Conservation (phyloP, 1,140 invertebrate species). For the Brachionus angularis region DNA sequence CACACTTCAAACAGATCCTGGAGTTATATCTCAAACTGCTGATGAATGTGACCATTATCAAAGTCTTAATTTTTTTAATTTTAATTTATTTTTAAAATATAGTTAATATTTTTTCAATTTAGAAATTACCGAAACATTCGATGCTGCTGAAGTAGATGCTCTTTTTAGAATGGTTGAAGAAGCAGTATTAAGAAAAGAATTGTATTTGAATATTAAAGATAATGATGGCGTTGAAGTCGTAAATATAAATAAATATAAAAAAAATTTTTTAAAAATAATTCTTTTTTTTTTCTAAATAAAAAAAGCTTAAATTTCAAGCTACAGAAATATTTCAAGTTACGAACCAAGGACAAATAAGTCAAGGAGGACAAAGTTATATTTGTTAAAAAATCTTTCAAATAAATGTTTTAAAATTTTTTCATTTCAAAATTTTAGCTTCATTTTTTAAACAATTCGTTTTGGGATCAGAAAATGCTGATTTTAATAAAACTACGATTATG, state of each 20-base stretch:
- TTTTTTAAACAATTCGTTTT: conserved; percentile 23
- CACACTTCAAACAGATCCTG: conserved; percentile 8
- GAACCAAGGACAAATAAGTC: not conserved
- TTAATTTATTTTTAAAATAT: not conserved
- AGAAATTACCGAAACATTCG: conserved; percentile 33
- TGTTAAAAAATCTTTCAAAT: no score
- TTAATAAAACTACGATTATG: not conserved
- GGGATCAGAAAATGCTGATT: not conserved
- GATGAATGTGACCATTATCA: conserved; percentile 26
- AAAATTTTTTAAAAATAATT: not conserved
- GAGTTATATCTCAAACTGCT: not conserved
- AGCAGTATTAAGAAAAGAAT: conserved; percentile 17
- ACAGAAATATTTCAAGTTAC: conserved; percentile 19
- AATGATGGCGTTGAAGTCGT: conserved; percentile 1
- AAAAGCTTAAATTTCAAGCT: not conserved
- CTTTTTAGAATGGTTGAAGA: conserved; percentile 37
- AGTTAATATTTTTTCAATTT: conserved; percentile 1
- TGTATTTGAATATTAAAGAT: conserved; percentile 14
- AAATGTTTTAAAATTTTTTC: no score
- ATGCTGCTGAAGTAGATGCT: not conserved
- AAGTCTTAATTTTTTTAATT: not conserved
- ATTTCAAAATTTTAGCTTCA: not conserved
- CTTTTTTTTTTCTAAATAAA: not conserved
- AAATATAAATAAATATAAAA: not conserved
- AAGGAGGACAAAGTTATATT: not conserved